Percentiles rank a stretch among this genome's conserved stretches.
phyloP scores from a whole-genome alignment of 1,140 invertebrate genomes.

The Zaprionus inermis region DNA sequence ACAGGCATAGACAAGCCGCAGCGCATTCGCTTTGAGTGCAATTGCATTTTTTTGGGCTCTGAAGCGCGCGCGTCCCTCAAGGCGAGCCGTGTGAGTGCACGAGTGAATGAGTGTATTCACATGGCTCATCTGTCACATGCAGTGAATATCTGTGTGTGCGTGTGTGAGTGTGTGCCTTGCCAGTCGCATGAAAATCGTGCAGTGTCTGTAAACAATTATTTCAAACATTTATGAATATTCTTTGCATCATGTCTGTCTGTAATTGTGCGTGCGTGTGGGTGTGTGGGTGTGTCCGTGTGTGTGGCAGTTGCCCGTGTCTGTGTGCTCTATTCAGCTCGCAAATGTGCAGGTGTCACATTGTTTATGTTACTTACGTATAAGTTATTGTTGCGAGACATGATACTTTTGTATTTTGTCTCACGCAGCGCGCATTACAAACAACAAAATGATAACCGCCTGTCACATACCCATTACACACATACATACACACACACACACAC shows the following conservation, averaged over 20 bases:
- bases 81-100: not conserved
- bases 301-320: slow-evolving; percentile 17
- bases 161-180: not conserved
- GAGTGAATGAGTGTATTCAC: not conserved
- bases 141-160: not conserved
- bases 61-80: slow-evolving; percentile 11
- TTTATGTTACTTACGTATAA: slow-evolving; percentile 49
- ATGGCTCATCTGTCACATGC: slow-evolving; percentile 4
- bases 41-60: slow-evolving; percentile 2
- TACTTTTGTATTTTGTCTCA: slow-evolving; percentile 58
- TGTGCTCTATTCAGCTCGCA: slow-evolving; percentile 44
- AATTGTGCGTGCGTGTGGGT: slow-evolving; percentile 1
- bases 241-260: not conserved
- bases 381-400: slow-evolving; percentile 74
- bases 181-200: slow-evolving; percentile 53
- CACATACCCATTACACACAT: slow-evolving; percentile 47
- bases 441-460: slow-evolving; percentile 71
- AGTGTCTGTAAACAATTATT: slow-evolving; percentile 74
- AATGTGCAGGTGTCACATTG: slow-evolving; percentile 41
- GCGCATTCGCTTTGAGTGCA: slow-evolving; percentile 17
- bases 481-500: slow-evolving; percentile 32
- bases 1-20: not conserved
- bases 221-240: slow-evolving; percentile 50
- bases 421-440: slow-evolving; percentile 69
- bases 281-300: not conserved